phyloP scores from a whole-genome alignment of 2,797 vertebrate genomes.

The Spinus olivaceus region DNA sequence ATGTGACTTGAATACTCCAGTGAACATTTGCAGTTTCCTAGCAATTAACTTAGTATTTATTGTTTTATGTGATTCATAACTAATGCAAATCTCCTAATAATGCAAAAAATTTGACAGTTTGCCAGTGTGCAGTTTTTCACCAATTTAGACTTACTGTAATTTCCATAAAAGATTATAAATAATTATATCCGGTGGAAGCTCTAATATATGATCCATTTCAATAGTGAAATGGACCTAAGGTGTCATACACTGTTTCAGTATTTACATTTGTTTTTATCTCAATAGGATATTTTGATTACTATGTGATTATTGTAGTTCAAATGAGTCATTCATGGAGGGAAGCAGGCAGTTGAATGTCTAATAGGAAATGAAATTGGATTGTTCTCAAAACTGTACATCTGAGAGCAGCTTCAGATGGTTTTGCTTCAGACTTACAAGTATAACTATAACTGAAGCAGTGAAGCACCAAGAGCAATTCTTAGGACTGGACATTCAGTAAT shows the following conservation, averaged over 20 bases:
- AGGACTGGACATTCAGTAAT: background rate
- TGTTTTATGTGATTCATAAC: background rate
- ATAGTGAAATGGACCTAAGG: background rate
- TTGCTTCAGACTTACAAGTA: background rate
- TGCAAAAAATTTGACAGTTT: background rate
- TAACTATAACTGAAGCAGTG: background rate
- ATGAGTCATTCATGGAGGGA: background rate
- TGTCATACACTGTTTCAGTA: background rate
- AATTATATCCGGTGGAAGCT: background rate
- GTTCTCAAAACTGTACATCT: background rate
- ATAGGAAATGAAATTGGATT: background rate
- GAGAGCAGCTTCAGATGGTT: background rate
- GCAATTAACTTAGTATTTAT: background rate
- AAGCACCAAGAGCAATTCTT: background rate
- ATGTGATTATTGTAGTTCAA: background rate
- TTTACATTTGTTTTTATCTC: constrained; percentile 24
- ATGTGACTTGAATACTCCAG: background rate
- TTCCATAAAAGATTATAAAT: background rate
- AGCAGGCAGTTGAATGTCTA: background rate
- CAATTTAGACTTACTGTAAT: background rate
- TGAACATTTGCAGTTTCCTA: background rate
- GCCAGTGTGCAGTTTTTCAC: background rate
- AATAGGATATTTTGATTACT: background rate
- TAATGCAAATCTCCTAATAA: background rate
- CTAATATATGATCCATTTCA: background rate